phyloP scores from a whole-genome alignment of 2,797 vertebrate genomes.

The Sebastes nivosus region DNA sequence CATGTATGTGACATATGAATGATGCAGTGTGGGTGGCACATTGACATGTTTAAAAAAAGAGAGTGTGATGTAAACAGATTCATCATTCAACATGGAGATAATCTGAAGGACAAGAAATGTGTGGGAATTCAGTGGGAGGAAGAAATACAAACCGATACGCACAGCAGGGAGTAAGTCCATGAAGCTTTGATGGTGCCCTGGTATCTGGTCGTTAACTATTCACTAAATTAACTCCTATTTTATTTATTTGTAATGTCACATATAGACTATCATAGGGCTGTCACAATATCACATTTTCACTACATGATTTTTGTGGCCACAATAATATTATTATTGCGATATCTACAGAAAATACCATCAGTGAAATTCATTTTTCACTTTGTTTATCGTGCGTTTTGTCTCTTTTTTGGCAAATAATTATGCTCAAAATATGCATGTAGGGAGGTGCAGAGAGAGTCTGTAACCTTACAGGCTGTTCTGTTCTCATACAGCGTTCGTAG shows the following conservation, averaged over 20 bases:
- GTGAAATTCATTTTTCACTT: too few species aligned
- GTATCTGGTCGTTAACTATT: neutral
- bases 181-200: neutral
- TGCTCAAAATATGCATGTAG: accelerated
- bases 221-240: neutral
- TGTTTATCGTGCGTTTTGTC: neutral
- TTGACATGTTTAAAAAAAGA: neutral
- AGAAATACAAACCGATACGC: neutral
- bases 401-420: neutral
- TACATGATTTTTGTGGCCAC: accelerated
- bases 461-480: neutral
- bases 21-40: neutral
- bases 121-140: constrained; percentile 8
- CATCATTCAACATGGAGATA: neutral
- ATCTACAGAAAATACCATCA: too few species aligned
- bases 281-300: neutral
- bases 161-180: neutral
- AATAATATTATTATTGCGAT: neutral
- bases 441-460: neutral
- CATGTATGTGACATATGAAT: neutral
- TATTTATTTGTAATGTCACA: neutral
- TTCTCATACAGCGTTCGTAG: too few species aligned
- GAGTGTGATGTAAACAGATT: neutral
- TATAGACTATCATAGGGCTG: neutral
- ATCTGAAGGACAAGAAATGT: neutral